These are phyloP conservation scores for Catharus minimus DNA, from an alignment of 2,113 vertebrate species.

Conservation along the genomic window DNA sequence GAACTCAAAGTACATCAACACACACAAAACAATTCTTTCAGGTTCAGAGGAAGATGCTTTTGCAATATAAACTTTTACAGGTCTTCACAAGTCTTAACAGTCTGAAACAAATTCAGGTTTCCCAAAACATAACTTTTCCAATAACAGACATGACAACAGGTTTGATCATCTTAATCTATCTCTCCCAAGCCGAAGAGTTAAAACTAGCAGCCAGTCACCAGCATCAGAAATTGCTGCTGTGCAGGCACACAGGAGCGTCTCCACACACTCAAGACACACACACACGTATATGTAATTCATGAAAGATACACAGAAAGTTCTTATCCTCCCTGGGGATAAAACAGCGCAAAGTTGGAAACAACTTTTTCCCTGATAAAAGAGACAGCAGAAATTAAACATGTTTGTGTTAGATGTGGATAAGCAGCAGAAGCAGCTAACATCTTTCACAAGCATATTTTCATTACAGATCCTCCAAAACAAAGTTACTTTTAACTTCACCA, in stretches of 20 bases:
- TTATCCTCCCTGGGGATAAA: background rate
- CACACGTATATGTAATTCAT: accelerated
- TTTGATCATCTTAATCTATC: background rate
- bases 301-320: background rate
- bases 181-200: background rate
- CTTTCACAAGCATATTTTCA: background rate
- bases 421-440: background rate
- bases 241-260: background rate
- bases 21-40: background rate
- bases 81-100: background rate
- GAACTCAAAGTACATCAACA: background rate
- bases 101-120: background rate
- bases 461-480: background rate
- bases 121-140: background rate
- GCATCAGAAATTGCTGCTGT: background rate
- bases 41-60: background rate
- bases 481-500: background rate
- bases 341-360: background rate
- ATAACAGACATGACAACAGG: background rate
- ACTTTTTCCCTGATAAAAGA: background rate
- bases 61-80: background rate
- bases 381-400: background rate
- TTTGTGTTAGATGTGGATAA: background rate
- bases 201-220: background rate
- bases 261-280: background rate